phyloP scores from a whole-genome alignment of 2,113 vertebrate species.

The Gyps fulvus region DNA sequence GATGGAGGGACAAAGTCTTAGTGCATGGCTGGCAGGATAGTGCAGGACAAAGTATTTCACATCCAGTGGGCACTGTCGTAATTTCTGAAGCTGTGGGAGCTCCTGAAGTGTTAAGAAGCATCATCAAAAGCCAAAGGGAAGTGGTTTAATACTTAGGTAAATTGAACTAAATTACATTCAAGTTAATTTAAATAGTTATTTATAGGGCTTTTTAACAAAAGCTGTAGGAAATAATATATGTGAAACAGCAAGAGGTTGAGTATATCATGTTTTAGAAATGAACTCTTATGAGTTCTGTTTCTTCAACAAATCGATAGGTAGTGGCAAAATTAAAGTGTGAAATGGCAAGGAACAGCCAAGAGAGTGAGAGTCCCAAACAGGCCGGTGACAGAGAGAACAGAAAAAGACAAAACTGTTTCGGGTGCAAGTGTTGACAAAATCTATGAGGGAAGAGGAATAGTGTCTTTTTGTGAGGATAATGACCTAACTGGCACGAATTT shows the following conservation, averaged over 20 bases:
- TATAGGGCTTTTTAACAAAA: background rate
- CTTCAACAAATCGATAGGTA: accelerated
- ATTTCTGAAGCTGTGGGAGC: background rate
- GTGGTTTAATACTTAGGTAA: background rate
- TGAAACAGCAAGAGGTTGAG: background rate
- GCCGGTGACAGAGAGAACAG: background rate
- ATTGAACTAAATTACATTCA: background rate
- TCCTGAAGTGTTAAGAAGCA: background rate
- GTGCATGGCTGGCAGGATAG: background rate
- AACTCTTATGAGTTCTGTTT: background rate
- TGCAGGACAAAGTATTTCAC: background rate
- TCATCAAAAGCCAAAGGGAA: background rate
- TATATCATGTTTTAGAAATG: background rate
- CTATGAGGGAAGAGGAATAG: background rate
- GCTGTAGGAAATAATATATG: background rate
- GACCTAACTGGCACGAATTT: background rate
- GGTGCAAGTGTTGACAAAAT: background rate
- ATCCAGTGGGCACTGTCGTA: accelerated
- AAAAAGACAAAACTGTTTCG: background rate
- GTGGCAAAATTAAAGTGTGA: background rate
- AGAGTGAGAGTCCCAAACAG: background rate
- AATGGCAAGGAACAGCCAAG: background rate
- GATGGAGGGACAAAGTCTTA: background rate
- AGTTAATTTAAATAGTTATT: background rate
- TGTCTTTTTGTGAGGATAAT: background rate